A percentile compares a stretch with the other conserved stretches of the same genome.
phyloP scores from a whole-genome alignment of 2,797 vertebrate species.

The Pristis pectinata region DNA sequence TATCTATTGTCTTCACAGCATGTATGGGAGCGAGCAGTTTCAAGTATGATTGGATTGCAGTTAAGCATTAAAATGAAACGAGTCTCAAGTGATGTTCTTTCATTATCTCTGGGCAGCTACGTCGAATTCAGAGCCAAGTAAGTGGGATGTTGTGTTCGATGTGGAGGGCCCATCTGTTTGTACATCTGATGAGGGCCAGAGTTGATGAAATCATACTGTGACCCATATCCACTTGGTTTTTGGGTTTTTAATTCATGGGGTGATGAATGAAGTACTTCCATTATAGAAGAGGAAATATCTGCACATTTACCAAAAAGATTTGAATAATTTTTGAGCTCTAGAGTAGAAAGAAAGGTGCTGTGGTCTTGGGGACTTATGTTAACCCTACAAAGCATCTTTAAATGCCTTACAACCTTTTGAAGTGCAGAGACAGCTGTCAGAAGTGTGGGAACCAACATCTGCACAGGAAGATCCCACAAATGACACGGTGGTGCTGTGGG shows the following conservation, averaged over 20 bases:
- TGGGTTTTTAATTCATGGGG: not conserved
- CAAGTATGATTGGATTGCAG: not conserved
- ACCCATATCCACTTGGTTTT: not conserved
- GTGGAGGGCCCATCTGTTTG: not conserved
- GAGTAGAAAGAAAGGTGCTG: not conserved
- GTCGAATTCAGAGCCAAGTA: not conserved
- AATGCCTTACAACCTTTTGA: not conserved
- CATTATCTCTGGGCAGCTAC: not conserved
- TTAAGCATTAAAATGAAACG: conserved; percentile 1
- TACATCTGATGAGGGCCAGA: not conserved
- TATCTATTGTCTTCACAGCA: not conserved
- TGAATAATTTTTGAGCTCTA: not conserved
- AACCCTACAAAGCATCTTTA: not conserved
- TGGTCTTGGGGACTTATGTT: not conserved
- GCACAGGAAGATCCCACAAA: too few relatives aligned
- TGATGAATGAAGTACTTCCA: not conserved
- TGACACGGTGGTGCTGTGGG: too few relatives aligned
- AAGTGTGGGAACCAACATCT: too few relatives aligned
- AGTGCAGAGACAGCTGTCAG: too few relatives aligned
- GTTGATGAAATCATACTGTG: not conserved
- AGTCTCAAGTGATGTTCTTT: not conserved
- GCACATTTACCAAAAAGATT: not conserved
- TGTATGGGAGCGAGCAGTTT: not conserved
- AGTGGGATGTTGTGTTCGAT: not conserved
- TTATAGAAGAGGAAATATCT: not conserved